Evolutionary conservation across 2,888 invertebrate species (phyloP).

Genomic region (Spicauda simplicius): DNA sequence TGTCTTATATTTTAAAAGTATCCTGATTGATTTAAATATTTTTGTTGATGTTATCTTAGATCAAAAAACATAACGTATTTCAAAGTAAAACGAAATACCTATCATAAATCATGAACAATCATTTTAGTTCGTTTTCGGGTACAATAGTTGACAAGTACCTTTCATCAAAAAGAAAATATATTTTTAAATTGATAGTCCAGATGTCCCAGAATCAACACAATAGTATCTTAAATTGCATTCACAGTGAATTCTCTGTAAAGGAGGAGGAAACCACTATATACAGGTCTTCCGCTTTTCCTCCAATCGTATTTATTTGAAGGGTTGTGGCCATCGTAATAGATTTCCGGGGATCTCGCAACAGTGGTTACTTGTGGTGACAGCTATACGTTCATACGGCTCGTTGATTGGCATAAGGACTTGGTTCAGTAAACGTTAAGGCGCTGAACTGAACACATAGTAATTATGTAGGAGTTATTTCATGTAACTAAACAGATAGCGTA

Average conservation of each 20-base stretch:
- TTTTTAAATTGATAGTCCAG: background rate
- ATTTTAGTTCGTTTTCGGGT: too few species aligned
- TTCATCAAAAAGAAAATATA: too few species aligned
- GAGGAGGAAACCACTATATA: background rate
- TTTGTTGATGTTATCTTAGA: too few species aligned
- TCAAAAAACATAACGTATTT: too few species aligned
- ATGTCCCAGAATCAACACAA: background rate
- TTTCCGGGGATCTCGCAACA: constrained; percentile 15
- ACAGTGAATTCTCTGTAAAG: background rate
- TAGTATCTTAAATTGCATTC: constrained; percentile 4
- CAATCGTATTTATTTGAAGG: background rate
- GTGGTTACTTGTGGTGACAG: background rate
- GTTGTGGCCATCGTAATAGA: constrained; percentile 14
- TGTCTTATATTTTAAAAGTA: too few species aligned
- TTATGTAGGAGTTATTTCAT: background rate
- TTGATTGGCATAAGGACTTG: background rate
- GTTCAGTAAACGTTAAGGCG: background rate
- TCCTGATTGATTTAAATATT: too few species aligned
- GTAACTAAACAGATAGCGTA: too few species aligned
- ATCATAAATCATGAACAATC: too few species aligned
- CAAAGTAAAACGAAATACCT: too few species aligned
- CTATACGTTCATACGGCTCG: background rate
- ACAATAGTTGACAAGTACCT: too few species aligned
- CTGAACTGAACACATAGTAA: background rate
- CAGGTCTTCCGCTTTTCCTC: background rate